Percentiles rank a stretch among this genome's conserved stretches.
These are phyloP conservation scores for Lamprologus speciosus DNA, from an alignment of 2,113 vertebrate genomes.

Conservation along the genomic window DNA sequence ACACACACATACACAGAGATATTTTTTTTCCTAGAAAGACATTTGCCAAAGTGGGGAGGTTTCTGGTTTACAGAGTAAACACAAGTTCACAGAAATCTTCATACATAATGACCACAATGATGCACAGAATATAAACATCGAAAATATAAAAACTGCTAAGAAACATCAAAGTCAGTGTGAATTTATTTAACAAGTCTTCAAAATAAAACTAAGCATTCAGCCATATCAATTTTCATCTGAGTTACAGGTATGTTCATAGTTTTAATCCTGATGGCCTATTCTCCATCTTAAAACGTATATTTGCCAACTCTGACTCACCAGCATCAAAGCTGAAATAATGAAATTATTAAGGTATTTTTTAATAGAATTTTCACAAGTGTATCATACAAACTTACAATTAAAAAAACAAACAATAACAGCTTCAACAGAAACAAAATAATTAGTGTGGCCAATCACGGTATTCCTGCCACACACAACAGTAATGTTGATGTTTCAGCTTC, in stretches of 20 bases:
- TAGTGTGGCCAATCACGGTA: constrained; percentile 11
- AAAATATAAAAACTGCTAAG: constrained; percentile 15
- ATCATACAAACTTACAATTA: constrained; percentile 17
- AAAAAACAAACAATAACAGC: constrained; percentile 25
- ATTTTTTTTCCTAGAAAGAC: constrained; percentile 30
- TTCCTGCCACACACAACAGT: constrained; percentile 42
- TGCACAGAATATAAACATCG: background rate
- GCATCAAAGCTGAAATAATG: constrained; percentile 77
- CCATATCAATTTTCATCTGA: constrained; percentile 5
- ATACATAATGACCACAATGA: background rate
- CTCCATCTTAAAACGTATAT: constrained; percentile 43
- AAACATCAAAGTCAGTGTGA: constrained; percentile 10
- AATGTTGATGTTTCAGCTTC: constrained; percentile 32
- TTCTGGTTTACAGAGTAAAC: constrained; percentile 19
- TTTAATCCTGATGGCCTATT: constrained; percentile 26
- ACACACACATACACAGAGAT: background rate
- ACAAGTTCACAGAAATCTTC: constrained; percentile 13
- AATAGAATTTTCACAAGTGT: constrained; percentile 13
- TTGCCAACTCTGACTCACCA: constrained; percentile 75
- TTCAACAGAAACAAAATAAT: constrained; percentile 9
- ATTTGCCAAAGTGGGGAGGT: constrained; percentile 6
- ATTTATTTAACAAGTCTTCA: constrained; percentile 74
- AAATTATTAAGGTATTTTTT: constrained; percentile 27
- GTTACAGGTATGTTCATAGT: constrained; percentile 30
- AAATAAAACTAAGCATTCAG: constrained; percentile 48